Conservation (phyloP, 2,888 invertebrate species). For the Lochmaea capreae region DNA sequence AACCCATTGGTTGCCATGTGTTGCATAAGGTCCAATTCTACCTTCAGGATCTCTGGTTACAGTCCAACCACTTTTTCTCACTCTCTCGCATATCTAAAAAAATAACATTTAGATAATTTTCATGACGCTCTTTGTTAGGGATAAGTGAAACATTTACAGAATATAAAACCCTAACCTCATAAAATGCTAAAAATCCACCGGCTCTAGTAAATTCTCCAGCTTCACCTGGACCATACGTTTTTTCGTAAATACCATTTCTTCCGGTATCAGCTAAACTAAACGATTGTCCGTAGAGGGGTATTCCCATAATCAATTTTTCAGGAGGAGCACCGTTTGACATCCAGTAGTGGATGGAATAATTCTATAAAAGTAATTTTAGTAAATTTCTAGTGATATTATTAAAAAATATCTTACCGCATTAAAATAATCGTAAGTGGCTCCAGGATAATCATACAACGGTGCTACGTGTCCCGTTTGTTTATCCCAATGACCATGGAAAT, state of each 20-base stretch:
- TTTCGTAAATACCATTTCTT: slow-evolving; percentile 70
- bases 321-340: slow-evolving; percentile 73
- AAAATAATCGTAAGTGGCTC: slow-evolving; percentile 73
- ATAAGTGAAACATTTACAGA: background rate
- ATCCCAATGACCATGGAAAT: slow-evolving; percentile 82
- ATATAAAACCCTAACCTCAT: slow-evolving; percentile 69
- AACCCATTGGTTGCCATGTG: slow-evolving; percentile 81
- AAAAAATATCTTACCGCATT: slow-evolving; percentile 71
- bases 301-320: slow-evolving; percentile 77
- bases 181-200: slow-evolving; percentile 81
- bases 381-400: background rate
- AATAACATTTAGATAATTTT: slow-evolving; percentile 7
- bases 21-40: slow-evolving; percentile 79
- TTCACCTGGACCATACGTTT: slow-evolving; percentile 74
- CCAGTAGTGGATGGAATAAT: slow-evolving; percentile 81
- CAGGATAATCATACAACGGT: slow-evolving; percentile 75
- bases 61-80: slow-evolving; percentile 71
- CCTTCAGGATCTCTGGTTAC: slow-evolving; percentile 73
- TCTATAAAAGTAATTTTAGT: slow-evolving; percentile 63
- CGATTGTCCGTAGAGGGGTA: slow-evolving; percentile 83
- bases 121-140: background rate
- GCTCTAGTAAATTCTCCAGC: slow-evolving; percentile 77
- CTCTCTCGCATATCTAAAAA: slow-evolving; percentile 72
- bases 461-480: slow-evolving; percentile 81
- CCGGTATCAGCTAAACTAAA: slow-evolving; percentile 73